Conservation (phyloP, 37 sponge, comb jelly and placozoan species). For the Petrosia ficiformis region DNA sequence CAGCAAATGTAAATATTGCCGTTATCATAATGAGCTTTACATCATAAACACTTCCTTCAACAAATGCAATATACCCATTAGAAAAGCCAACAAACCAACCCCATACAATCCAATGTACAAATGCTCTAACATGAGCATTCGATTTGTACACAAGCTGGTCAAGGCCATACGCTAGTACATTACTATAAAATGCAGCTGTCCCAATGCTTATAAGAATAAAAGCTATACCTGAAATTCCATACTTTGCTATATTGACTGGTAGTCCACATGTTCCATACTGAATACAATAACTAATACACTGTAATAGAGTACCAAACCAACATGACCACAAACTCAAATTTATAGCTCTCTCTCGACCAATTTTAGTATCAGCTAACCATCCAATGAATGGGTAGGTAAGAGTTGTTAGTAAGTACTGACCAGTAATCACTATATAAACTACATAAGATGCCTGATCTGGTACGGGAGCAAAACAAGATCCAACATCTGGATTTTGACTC, state of each 20-base stretch:
- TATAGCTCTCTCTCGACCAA: neutral
- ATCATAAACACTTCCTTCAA: neutral
- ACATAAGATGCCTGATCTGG: neutral
- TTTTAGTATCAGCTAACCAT: constrained; percentile 1
- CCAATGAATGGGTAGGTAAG: neutral
- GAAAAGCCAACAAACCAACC: neutral
- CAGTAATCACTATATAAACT: neutral
- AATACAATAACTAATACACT: neutral
- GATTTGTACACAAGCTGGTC: constrained; percentile 3
- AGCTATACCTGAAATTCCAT: neutral
- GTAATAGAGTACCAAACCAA: neutral
- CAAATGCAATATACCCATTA: neutral
- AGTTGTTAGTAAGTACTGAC: neutral
- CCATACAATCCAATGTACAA: constrained; percentile 9
- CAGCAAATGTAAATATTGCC: neutral
- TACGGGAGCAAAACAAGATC: neutral
- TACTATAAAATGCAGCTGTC: neutral
- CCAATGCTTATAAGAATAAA: neutral
- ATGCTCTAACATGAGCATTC: neutral
- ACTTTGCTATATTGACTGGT: neutral
- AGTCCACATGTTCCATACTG: neutral
- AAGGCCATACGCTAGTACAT: neutral
- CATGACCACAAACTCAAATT: neutral
- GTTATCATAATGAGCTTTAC: neutral
- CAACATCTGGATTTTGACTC: neutral